Evolutionary conservation across 2,113 vertebrate species (phyloP).

Genomic region (Phaethon lepturus): DNA sequence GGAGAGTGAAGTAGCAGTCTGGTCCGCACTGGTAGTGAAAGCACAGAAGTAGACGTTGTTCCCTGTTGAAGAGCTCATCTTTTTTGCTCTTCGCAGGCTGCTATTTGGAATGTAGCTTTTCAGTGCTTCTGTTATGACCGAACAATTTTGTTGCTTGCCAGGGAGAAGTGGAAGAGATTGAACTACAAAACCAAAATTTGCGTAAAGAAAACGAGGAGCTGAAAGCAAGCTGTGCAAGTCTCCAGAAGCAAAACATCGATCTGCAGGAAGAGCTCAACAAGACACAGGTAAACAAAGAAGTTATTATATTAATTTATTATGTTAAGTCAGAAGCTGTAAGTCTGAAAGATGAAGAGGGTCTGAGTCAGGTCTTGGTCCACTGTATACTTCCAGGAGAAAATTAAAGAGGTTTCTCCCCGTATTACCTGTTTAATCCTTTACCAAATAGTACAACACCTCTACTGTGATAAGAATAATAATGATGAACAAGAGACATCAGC

Average conservation of each 20-base stretch:
- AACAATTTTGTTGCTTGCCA: neutral
- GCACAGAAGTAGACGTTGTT: neutral
- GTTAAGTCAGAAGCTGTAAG: neutral
- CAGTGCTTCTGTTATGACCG: neutral
- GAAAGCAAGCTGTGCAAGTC: slow-evolving; percentile 31
- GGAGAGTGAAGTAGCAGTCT: neutral
- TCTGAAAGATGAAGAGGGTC: neutral
- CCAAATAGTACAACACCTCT: neutral
- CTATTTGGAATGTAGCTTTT: neutral
- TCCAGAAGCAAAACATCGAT: slow-evolving; percentile 41
- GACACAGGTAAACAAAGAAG: slow-evolving; percentile 29
- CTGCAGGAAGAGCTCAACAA: slow-evolving; percentile 47
- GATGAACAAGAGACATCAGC: neutral
- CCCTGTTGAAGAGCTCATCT: neutral
- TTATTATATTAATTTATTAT: neutral
- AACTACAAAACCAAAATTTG: slow-evolving; percentile 61
- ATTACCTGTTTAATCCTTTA: neutral
- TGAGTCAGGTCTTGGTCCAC: neutral
- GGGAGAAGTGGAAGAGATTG: slow-evolving; percentile 72
- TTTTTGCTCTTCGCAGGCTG: neutral
- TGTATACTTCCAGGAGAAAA: neutral
- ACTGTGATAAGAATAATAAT: neutral
- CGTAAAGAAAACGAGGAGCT: slow-evolving; percentile 63
- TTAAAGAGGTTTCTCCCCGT: neutral
- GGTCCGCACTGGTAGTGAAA: neutral